Evolutionary conservation across 1,140 invertebrate genomes (phyloP), one percentile per base, ranked within the genome.

Genomic region (Anastatus disparis): DNA sequence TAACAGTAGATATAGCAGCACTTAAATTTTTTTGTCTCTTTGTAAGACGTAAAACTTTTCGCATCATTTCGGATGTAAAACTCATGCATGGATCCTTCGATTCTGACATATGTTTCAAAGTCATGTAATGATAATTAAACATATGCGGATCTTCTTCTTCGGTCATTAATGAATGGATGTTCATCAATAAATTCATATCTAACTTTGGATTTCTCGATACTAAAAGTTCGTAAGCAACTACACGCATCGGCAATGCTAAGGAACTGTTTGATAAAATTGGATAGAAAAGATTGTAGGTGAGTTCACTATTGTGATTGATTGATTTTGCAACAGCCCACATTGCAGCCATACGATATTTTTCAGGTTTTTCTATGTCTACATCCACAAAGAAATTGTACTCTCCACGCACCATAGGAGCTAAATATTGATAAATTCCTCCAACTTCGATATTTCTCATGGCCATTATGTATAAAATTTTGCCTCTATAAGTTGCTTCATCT

Each of bases 91-190:
- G 81, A 55, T 83, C 77, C 9, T 76, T 78, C 7, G 80, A 79
- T 56, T 80, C 75, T 0, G 80, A 74, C n/a, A 87, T 62, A 26
- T 76, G 75, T 66, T 82, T 75, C n/a, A 87, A 46, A 0, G 81
- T 84, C 1, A 79, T 84, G 44, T 86, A 77, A 70, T 86, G 81
- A 55, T 83, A 86, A 56, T 83, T 83, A 69, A 86, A 87, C 6
- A 88, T 72, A 69, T 86, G 79, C 24, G 79, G 64, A 55, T 84
- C 74, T 8, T 72, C 75, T 66, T 86, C 84, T 10, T 79, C 55
- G 12, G 77, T 66, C 84, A 88, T 86, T 10, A 81, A 75, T 80
- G 81, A 84, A 53, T 84, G 81, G 9, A 88, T 74, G 44, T 83
- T 84, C 70, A 83, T 76, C 13, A 85, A 53, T 29, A 74, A 71